Conservation (phyloP, 1,140 invertebrate genomes). For the Cephus cinctus region DNA sequence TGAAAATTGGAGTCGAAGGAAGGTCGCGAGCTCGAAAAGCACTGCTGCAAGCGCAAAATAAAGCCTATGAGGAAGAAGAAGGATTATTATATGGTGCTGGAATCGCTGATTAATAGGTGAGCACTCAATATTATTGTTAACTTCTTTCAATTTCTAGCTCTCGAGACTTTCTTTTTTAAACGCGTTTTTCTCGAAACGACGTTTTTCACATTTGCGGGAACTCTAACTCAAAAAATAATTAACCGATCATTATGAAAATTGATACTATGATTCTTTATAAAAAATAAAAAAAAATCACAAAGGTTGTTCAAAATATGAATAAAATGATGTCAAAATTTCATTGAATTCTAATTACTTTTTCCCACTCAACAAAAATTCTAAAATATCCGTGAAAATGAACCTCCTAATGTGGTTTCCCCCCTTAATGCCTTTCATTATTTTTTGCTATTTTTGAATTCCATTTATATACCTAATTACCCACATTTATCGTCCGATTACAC, state of each 20-base stretch:
- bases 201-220: background rate
- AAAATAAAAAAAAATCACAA: no score
- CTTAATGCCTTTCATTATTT: no score
- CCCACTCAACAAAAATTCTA: background rate
- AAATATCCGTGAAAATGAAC: background rate
- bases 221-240: constrained; percentile 6
- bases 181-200: background rate
- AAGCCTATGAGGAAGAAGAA: constrained; percentile 6
- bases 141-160: background rate
- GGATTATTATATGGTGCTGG: constrained; percentile 6
- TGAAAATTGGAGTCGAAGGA: background rate
- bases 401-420: constrained; percentile 5
- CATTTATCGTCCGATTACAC: no score
- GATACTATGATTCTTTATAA: background rate
- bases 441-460: no score
- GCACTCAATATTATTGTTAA: background rate
- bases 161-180: background rate
- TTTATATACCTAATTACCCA: no score
- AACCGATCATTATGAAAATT: constrained; percentile 8
- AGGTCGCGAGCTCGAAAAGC: background rate
- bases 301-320: no score
- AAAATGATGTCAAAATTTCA: background rate
- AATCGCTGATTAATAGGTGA: no score
- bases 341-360: constrained; percentile 1
- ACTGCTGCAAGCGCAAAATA: background rate